These are phyloP conservation scores for Acrocephalus scirpaceus DNA, from an alignment of 2,797 vertebrate genomes.

Conservation along the genomic window DNA sequence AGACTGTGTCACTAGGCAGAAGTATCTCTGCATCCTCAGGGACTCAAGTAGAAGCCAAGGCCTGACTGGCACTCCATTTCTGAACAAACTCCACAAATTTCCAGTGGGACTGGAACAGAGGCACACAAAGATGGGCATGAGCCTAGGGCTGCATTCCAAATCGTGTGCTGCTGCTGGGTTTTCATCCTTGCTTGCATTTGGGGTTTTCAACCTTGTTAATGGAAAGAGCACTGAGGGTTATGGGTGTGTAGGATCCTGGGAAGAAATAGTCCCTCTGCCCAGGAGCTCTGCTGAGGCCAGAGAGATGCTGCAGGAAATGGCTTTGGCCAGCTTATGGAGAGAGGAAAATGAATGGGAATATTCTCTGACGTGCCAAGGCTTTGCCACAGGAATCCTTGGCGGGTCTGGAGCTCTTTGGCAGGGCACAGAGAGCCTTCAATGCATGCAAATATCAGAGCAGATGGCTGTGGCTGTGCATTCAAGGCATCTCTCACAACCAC, in stretches of 20 bases:
- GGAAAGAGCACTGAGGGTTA: neutral
- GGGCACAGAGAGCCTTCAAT: neutral
- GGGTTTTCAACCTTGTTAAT: neutral
- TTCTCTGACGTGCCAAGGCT: neutral
- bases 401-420: neutral
- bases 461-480: neutral
- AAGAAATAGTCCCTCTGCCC: neutral
- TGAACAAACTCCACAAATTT: neutral
- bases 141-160: neutral
- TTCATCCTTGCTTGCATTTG: neutral
- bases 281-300: neutral
- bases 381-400: neutral
- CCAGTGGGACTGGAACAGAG: neutral
- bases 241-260: neutral
- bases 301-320: neutral
- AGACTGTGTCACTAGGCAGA: neutral
- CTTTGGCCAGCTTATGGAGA: neutral
- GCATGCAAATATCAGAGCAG: neutral
- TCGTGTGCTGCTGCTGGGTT: neutral
- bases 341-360: constrained; percentile 14
- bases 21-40: neutral
- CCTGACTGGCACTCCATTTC: neutral
- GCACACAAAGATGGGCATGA: neutral
- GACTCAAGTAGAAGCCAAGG: neutral
- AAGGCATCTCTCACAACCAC: neutral